Conservation (phyloP, 2,113 vertebrate species). For the Myocastor coypus region DNA sequence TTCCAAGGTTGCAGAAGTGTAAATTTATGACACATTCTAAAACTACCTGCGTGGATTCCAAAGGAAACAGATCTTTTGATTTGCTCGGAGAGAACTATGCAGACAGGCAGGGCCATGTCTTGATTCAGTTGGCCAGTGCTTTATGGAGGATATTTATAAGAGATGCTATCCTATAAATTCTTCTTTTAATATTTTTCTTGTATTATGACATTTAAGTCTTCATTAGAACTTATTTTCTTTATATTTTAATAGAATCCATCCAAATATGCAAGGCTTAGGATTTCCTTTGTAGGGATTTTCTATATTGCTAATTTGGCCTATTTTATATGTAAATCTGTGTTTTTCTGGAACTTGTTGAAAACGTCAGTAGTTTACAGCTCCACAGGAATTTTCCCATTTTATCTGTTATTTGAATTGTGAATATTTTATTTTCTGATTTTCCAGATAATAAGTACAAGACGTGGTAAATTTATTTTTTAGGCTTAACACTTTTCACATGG, state of each 20-base stretch:
- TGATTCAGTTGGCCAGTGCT: not conserved
- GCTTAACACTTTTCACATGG: not conserved
- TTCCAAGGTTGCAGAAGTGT: constrained; percentile 7
- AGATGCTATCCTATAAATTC: not conserved
- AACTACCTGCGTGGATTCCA: not conserved
- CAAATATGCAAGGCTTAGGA: not conserved
- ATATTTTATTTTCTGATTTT: not conserved
- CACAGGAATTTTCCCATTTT: not conserved
- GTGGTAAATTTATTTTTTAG: not conserved
- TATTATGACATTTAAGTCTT: not conserved
- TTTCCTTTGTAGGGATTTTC: not conserved
- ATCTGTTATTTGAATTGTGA: not conserved
- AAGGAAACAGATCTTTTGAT: not conserved
- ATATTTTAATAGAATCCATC: constrained; percentile 21
- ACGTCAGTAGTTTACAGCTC: not conserved
- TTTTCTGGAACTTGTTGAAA: not conserved
- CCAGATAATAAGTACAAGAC: not conserved
- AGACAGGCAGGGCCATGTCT: not conserved
- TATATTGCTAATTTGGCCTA: not conserved
- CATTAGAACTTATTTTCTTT: not conserved
- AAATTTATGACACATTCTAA: constrained; percentile 12
- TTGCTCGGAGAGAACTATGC: not conserved
- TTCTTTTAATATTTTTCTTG: not conserved
- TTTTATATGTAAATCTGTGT: not conserved
- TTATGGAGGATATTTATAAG: not conserved